Percentiles rank a stretch among this genome's conserved stretches.
These are phyloP conservation scores for Anastrepha ludens DNA, from an alignment of 1,140 invertebrate species.

Conservation along the genomic window DNA sequence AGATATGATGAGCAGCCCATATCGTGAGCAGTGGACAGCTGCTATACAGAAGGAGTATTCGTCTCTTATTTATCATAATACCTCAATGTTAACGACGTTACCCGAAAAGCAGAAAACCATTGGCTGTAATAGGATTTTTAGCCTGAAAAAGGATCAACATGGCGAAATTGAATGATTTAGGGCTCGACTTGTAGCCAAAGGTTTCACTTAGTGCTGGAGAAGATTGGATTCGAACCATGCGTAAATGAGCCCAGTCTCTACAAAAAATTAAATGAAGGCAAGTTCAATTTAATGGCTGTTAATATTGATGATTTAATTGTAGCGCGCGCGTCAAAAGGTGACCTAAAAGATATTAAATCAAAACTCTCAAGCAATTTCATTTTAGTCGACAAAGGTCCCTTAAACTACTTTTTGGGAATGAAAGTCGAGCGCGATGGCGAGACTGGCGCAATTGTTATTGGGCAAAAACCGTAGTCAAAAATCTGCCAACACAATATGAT, in stretches of 20 bases:
- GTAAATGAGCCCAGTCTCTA: constrained; percentile 66
- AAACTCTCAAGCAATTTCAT: background rate
- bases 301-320: constrained; percentile 56
- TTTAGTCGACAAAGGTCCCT: no score
- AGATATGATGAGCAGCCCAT: no score
- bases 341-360: constrained; percentile 50
- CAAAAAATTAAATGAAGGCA: constrained; percentile 51
- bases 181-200: constrained; percentile 73
- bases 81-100: background rate
- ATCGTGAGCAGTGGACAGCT: background rate
- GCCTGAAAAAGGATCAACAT: constrained; percentile 6
- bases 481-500: background rate
- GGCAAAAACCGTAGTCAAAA: no score
- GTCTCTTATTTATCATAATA: no score
- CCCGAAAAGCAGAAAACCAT: no score
- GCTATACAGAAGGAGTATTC: no score
- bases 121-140: constrained; percentile 53
- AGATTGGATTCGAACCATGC: constrained; percentile 50
- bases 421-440: constrained; percentile 27
- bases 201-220: constrained; percentile 61
- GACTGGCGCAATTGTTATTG: background rate
- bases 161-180: constrained; percentile 62
- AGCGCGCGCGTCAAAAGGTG: constrained; percentile 41
- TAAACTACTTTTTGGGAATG: background rate
- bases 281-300: constrained; percentile 48